phyloP scores from a whole-genome alignment of 2,113 vertebrate species.

The Pterophyllum scalare region DNA sequence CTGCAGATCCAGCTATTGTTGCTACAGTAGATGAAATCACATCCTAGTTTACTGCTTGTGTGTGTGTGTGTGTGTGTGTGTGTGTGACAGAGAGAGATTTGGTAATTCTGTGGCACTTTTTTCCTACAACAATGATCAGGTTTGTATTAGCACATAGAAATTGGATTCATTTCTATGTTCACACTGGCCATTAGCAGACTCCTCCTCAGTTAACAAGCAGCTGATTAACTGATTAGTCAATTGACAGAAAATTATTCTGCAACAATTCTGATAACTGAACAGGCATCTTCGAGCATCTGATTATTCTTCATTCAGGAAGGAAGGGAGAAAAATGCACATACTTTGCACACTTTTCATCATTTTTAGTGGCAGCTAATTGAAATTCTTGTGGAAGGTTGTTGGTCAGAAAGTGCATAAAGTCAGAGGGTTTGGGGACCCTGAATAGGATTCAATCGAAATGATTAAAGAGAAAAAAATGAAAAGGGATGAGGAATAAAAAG shows the following conservation, averaged over 20 bases:
- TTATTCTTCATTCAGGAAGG: background rate
- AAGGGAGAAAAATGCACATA: background rate
- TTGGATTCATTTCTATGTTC: background rate
- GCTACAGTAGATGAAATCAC: background rate
- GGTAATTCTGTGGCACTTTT: background rate
- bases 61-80: background rate
- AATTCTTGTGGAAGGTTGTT: accelerated
- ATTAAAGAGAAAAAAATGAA: background rate
- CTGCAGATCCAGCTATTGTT: background rate
- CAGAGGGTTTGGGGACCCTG: background rate
- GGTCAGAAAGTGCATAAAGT: background rate
- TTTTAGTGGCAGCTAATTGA: background rate
- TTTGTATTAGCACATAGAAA: background rate
- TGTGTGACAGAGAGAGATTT: too few species aligned
- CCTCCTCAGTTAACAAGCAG: background rate
- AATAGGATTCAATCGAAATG: background rate
- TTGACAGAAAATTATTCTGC: background rate
- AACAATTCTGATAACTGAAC: background rate
- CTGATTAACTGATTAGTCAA: background rate
- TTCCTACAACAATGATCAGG: background rate
- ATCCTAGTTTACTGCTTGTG: background rate
- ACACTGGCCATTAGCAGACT: background rate
- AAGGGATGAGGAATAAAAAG: background rate
- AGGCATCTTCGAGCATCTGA: background rate
- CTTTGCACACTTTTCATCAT: background rate